Evolutionary conservation across 2,888 invertebrate genomes (phyloP).

Genomic region (Xiphydria camelus): DNA sequence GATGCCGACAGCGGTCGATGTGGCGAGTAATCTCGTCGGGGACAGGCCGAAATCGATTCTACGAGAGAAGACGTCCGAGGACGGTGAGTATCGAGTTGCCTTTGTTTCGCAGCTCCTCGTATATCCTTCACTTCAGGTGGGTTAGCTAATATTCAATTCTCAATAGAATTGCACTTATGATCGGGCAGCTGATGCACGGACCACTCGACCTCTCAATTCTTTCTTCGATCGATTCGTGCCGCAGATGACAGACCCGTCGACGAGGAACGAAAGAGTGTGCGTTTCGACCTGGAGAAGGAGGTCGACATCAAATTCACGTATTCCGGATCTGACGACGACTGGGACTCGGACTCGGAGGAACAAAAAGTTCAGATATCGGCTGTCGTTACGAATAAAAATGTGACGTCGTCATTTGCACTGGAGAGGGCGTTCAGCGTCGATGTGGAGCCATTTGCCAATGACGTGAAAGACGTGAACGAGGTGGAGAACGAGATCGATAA

Average conservation of each 20-base stretch:
- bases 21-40: conserved; percentile 26
- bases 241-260: conserved; percentile 61
- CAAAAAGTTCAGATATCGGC: conserved; percentile 26
- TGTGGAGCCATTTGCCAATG: neutral
- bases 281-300: conserved; percentile 64
- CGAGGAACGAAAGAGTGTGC: conserved; percentile 77
- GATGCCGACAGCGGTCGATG: conserved; percentile 26
- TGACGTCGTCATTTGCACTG: neutral
- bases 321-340: conserved; percentile 45
- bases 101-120: neutral
- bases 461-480: neutral
- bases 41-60: conserved; percentile 53
- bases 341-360: conserved; percentile 39
- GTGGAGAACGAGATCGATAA: conserved; percentile 5
- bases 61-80: conserved; percentile 49
- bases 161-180: too few relatives aligned
- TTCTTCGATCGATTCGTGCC: conserved; percentile 12
- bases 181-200: too few relatives aligned
- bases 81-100: conserved; percentile 39
- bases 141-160: too few relatives aligned
- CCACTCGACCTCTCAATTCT: neutral
- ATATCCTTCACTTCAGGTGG: neutral
- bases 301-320: conserved; percentile 56
- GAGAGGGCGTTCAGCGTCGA: neutral
- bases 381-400: neutral